Base-by-base conservation (phyloP, 2,888 invertebrate species). In the Noctua janthe region DNA sequence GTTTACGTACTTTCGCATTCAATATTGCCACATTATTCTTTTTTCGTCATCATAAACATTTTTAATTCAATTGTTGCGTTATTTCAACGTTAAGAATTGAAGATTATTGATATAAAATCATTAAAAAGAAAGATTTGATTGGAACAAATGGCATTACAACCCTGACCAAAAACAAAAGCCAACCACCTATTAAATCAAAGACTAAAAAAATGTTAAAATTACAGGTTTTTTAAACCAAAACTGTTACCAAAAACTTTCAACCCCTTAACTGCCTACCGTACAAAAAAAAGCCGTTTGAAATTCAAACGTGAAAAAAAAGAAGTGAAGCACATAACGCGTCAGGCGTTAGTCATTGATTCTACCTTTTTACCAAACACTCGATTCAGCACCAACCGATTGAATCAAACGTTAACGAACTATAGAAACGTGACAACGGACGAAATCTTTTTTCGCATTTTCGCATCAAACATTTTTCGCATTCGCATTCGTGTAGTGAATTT, bases 371-470 rank as follows among this genome's bases (percentile, higher is more conserved):
- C 82, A 90, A 89, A 89, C 90, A 87, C 86, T 86, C 82, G 82
- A 90, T 85, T 91, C 90, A 90, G 90, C 92, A 90, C 84, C 87
- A 85, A 83, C 84, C 89, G 90, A 91, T 92, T 92, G 92, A 90
- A 92, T 93, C 88, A 89, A 82, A 82, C 89, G 92, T 89, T 93
- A 93, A 93, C 93, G 93, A 93, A 93, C 93, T 92, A 93, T 92
- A 92, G 90, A 89, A 84, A 92, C 89, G 91, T 91, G 91, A 92
- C 91, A 90, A 86, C 88, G 82, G 85, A 64, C 82, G 72, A 70
- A 87, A 86, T 87, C 89, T 91, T 92, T 85, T 93, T 93, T 91
- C 84, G 64, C 81, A 82, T 85, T 73, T 82, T 87, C 78, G 81
- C 80, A 87, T 90, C 91, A 93, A 92, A 85, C 75, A 75, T 85